A percentile compares a stretch with the other conserved stretches of the same genome.
Evolutionary conservation across 2,888 invertebrate species (phyloP).

Genomic region (Caenorhabditis sinica): DNA sequence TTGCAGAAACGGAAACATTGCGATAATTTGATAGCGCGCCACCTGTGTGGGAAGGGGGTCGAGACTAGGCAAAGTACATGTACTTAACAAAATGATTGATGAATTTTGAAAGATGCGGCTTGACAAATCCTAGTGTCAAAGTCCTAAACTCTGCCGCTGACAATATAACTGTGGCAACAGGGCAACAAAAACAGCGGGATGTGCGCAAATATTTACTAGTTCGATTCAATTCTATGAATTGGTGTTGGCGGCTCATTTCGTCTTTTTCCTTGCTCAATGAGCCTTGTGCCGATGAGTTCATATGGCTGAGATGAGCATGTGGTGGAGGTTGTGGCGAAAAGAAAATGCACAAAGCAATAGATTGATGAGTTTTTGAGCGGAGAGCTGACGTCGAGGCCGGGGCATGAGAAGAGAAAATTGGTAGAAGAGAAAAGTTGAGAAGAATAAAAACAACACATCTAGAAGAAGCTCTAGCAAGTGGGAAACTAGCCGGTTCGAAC

Average conservation of each 20-base stretch:
- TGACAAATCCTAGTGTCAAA: not conserved
- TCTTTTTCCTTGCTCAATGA: slow-evolving; percentile 27
- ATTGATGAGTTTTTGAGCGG: slow-evolving; percentile 61
- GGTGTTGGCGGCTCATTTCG: slow-evolving; percentile 59
- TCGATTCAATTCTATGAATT: slow-evolving; percentile 14
- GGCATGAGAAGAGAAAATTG: slow-evolving; percentile 1
- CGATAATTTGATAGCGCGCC: slow-evolving; percentile 59
- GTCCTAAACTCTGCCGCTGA: not conserved
- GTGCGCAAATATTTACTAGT: slow-evolving; percentile 63
- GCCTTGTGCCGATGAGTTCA: slow-evolving; percentile 44
- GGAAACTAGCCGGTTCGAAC: not conserved
- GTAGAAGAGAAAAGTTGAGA: slow-evolving; percentile 11
- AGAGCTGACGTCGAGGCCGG: slow-evolving; percentile 41
- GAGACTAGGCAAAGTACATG: slow-evolving; percentile 47
- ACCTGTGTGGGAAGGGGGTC: not conserved
- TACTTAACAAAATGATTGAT: slow-evolving; percentile 56
- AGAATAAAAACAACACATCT: slow-evolving; percentile 47
- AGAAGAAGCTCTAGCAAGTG: not conserved
- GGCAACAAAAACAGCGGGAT: slow-evolving; percentile 34
- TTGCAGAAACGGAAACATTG: slow-evolving; percentile 42
- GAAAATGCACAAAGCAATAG: slow-evolving; percentile 55
- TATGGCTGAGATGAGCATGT: slow-evolving; percentile 54
- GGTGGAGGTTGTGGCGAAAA: slow-evolving; percentile 60
- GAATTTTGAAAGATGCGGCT: not conserved
- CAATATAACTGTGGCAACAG: slow-evolving; percentile 2